These are phyloP conservation scores for Axis porcinus DNA, from an alignment of 2,113 vertebrate species.

Conservation along the genomic window DNA sequence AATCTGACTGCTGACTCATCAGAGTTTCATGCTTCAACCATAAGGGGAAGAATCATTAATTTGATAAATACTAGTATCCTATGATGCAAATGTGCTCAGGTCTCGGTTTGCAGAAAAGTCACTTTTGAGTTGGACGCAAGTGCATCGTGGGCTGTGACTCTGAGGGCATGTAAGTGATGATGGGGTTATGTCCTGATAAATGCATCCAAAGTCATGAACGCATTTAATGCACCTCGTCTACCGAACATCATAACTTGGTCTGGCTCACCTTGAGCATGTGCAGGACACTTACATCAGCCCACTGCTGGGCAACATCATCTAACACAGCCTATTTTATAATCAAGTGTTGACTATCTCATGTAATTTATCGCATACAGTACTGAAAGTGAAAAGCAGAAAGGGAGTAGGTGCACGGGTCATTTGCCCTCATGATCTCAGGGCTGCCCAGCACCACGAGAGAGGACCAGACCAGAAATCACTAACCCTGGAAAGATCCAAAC, in stretches of 20 bases:
- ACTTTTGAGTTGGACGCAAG: accelerated
- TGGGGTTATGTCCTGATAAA: not conserved
- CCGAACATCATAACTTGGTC: not conserved
- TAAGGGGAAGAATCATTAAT: too few species aligned
- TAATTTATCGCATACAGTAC: not conserved
- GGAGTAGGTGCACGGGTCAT: accelerated
- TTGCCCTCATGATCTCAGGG: not conserved
- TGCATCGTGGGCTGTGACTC: accelerated
- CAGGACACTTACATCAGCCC: not conserved
- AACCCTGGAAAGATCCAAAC: not conserved
- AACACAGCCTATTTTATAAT: not conserved
- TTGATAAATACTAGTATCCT: not conserved
- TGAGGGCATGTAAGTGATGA: accelerated
- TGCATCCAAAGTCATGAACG: accelerated
- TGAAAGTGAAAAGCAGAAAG: not conserved
- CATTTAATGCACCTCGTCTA: accelerated
- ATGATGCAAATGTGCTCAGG: accelerated
- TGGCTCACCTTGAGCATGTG: not conserved
- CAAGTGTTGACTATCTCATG: not conserved
- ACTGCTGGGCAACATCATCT: not conserved
- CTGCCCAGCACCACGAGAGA: not conserved
- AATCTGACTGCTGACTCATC: accelerated
- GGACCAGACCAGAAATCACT: not conserved
- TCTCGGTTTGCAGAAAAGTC: accelerated
- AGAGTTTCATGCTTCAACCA: not conserved